Evolutionary conservation across 1,140 invertebrate genomes (phyloP), one percentile per base, ranked within the genome.

Genomic region (Lerema accius): DNA sequence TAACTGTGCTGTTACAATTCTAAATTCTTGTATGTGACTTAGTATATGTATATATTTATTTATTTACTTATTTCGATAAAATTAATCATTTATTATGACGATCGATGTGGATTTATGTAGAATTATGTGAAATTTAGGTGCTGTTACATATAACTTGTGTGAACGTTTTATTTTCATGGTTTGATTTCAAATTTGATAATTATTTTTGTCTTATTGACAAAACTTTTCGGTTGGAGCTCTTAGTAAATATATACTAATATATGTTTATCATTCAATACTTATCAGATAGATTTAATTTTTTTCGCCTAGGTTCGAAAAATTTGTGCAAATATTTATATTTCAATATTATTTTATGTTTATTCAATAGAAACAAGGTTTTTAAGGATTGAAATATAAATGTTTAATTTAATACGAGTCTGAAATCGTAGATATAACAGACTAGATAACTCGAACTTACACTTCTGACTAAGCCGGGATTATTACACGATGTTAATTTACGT

Each of bases 51-150:
- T 59, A 23, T 43, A 48, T 59, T 48, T 48, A 59, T 48, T 32
- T 42, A 42, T 46, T 16, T 16, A 35, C 16, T 9, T 50, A 50
- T 48, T 48, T 28, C 10, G 26, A 28, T 48, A 6, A 37, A 11
- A 17, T 13, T 35, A 37, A 37, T 11, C 35, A 50, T 50, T 32
- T 35, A 9, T 15, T 23, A 32, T 17, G 48, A 37, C 13, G 14
- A 35, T 53, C 28, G 43, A 63, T 63, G 60, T 50, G 58, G 17
- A 32, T 62, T 50, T 51, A 19, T 39, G 55, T 43, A 62, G 48
- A 51, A 42, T 43, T 46, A 53, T 61, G 49, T 69, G 39, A 59
- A 51, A 50, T 50, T 60, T 69, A 62, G 62, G 63, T 65, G 67
- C 61, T 64, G 59, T 62, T 35, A 61, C 32, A 50, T 62, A 50